phyloP scores from a whole-genome alignment of 2,888 invertebrate genomes.

The Napeogenes sylphis region DNA sequence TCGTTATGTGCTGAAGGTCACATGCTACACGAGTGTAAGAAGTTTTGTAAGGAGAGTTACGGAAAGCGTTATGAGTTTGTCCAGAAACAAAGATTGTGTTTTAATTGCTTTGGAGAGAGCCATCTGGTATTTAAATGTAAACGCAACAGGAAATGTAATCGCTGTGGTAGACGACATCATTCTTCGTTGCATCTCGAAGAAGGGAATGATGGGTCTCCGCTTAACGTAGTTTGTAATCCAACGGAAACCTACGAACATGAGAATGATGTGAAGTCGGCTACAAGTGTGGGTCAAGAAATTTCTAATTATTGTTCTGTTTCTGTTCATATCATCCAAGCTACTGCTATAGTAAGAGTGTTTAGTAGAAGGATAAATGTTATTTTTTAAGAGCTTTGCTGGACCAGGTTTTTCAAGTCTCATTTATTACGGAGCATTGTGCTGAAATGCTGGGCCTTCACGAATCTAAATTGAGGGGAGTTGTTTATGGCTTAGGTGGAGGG shows the following conservation, averaged over 20 bases:
- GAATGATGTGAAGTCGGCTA: not conserved
- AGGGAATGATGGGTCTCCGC: no score
- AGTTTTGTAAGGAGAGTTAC: no score
- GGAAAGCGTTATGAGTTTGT: conserved; percentile 26
- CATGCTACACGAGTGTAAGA: no score
- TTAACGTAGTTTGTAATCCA: no score
- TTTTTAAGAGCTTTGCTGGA: conserved; percentile 28
- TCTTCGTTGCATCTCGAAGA: no score
- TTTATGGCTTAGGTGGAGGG: conserved; percentile 31
- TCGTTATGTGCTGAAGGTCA: no score
- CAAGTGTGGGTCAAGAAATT: not conserved
- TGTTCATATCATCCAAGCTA: conserved; percentile 24
- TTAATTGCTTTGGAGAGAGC: conserved; percentile 28
- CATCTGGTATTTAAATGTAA: conserved; percentile 23
- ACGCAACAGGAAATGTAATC: no score
- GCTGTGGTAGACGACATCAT: no score
- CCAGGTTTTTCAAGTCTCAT: conserved; percentile 32
- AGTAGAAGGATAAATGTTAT: conserved; percentile 18
- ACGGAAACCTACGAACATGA: not conserved
- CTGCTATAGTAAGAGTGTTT: conserved; percentile 21
- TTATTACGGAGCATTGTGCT: conserved; percentile 26
- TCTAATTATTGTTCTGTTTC: conserved; percentile 15
- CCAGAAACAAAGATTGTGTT: conserved; percentile 27
- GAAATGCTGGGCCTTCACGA: conserved; percentile 17
- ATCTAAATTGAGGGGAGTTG: conserved; percentile 23